These are phyloP conservation scores for Protomyctophum bolini DNA, from an alignment of 2,113 vertebrate species.

Conservation along the genomic window DNA sequence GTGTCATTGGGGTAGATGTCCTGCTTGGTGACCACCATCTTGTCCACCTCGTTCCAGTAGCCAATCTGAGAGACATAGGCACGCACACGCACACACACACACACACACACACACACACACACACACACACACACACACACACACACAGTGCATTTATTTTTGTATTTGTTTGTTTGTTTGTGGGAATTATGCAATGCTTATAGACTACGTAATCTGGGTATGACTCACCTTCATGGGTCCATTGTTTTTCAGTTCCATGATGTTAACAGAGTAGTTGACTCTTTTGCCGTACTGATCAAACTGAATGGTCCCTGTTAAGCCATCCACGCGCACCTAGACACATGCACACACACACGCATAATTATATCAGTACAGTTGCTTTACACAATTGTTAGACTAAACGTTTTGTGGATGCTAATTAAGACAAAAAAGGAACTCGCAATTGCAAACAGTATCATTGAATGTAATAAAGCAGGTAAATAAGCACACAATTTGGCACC, in stretches of 20 bases:
- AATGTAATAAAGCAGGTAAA: no score
- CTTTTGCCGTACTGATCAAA: conserved; percentile 97
- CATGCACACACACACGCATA: conserved; percentile 7
- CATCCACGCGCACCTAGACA: conserved; percentile 91
- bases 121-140: background rate
- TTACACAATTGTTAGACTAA: no score
- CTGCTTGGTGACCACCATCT: conserved; percentile 94
- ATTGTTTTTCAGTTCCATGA: conserved; percentile 96
- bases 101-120: conserved; percentile 14
- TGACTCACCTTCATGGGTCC: conserved; percentile 91
- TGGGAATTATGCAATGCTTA: background rate
- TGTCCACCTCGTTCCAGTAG: conserved; percentile 97
- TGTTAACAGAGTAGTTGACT: conserved; percentile 94
- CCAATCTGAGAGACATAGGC: conserved; percentile 84
- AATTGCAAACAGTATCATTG: no score
- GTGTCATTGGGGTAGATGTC: conserved; percentile 94
- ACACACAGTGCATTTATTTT: background rate
- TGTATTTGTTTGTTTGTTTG: background rate
- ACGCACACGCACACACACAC: conserved; percentile 1
- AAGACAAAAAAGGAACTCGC: no score
- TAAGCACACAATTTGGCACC: no score
- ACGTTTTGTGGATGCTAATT: no score
- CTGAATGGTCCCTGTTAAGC: conserved; percentile 95
- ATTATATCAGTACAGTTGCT: background rate
- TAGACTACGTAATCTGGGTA: background rate